Base-by-base conservation (phyloP, 92 coral and sea anemone genomes). In the Zoanthus sociatus region DNA sequence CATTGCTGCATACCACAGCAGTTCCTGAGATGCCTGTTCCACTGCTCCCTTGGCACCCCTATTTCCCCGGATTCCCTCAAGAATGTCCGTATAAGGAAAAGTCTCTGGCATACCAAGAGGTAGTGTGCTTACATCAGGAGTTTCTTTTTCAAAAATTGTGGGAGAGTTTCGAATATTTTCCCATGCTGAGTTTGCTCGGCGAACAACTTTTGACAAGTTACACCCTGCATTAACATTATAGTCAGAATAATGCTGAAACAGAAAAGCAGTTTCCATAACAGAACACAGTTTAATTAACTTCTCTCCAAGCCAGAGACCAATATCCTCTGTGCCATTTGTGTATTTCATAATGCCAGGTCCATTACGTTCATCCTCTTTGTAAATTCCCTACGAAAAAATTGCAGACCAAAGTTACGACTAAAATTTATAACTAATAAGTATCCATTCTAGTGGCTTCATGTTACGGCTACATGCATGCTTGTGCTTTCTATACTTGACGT, bases 181-280 rank as follows among this genome's bases (percentile, higher is more conserved):
- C 87, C 93, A 90, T 16, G 98, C 99, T 5, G 95, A 90, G 87
- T 97, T 97, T 17, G 99, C 98, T 55, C 95, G 94, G 53, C 91
- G 91, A n/a, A 97, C 95, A 86, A 88, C 96, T 30, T 88, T 90
- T 48, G 99, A 96, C 73, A 97, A 86, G 54, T 95, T 95, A 13
- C 89, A 81, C 1, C 99, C 99, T 47, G 99, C 99, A 87, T 97
- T 97, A 7, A 97, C 99, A 60, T 95, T 95, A 90, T 97, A 97
- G 64, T 97, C 96, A 37, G 98, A 86, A 76, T 92, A 97, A 82
- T 97, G 99, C 37, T 97, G 97, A 55, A 97, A 97, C 42, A 97
- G 90, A 84, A 97, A 97, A 12, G 99, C 97, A 87, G 95, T 97
- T 76, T 97, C 99, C 98, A 97, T 97, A 75, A 97, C 99, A 55